phyloP scores from a whole-genome alignment of 92 coral and sea anemone species.

The Montipora capitata region DNA sequence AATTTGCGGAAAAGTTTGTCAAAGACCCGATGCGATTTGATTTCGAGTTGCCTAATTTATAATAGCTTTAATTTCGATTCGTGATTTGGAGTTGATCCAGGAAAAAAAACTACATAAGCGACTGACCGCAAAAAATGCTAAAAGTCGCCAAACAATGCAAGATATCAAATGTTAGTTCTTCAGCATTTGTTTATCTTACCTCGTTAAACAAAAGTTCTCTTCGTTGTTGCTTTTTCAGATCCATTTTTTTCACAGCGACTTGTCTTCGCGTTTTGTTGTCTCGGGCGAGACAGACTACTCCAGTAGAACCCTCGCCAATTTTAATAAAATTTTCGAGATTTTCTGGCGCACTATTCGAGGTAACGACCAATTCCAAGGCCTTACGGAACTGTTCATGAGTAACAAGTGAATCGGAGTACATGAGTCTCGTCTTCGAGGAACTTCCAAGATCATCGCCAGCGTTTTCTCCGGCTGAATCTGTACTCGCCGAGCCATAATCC shows the following conservation, averaged over 20 bases:
- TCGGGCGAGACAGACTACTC: slow-evolving; percentile 96
- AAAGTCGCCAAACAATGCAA: not conserved
- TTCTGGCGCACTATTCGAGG: slow-evolving; percentile 86
- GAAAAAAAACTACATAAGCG: no score
- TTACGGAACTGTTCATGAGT: slow-evolving; percentile 97
- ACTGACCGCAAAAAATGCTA: not conserved
- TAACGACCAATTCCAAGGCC: slow-evolving; percentile 92
- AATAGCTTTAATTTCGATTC: no score
- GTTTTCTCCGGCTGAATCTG: slow-evolving; percentile 87
- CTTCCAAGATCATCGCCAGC: slow-evolving; percentile 66
- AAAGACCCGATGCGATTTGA: no score
- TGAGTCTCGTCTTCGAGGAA: slow-evolving; percentile 90
- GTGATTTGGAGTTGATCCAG: no score
- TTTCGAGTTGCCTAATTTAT: no score
- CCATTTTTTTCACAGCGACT: slow-evolving; percentile 99
- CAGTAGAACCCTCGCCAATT: slow-evolving; percentile 99
- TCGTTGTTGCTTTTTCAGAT: slow-evolving; percentile 95
- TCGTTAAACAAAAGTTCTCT: slow-evolving; percentile 97
- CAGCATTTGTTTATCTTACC: slow-evolving; percentile 74
- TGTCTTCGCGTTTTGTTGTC: slow-evolving; percentile 93
- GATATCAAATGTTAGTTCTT: not conserved
- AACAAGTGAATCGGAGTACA: slow-evolving; percentile 96
- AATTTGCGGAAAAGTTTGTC: no score
- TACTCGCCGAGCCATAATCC: slow-evolving; percentile 93
- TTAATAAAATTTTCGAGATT: slow-evolving; percentile 95